phyloP scores from a whole-genome alignment of 2,797 vertebrate species.

The Mareca penelope region DNA sequence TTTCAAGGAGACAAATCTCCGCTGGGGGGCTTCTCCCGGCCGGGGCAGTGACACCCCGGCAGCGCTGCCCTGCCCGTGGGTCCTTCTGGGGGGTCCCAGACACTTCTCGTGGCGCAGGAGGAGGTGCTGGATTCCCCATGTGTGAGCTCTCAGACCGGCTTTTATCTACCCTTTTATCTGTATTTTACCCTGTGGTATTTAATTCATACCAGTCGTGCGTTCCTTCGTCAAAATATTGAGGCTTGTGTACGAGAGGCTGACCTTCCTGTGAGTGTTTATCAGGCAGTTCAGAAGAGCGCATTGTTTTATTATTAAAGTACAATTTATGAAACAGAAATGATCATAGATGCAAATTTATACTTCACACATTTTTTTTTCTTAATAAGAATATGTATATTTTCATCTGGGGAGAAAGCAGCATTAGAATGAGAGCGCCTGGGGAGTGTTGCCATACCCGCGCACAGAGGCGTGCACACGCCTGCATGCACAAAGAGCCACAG shows the following conservation, averaged over 20 bases:
- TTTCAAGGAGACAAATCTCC: background rate
- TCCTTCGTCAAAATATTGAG: background rate
- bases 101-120: background rate
- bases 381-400: constrained; percentile 60
- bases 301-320: constrained; percentile 42
- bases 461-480: background rate
- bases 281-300: background rate
- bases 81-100: background rate
- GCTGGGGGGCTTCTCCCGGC: background rate
- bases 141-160: background rate
- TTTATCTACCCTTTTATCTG: background rate
- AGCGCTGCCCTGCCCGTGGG: background rate
- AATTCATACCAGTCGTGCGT: background rate
- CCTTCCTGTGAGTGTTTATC: background rate
- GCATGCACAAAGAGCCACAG: constrained; percentile 16
- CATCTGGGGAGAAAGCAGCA: constrained; percentile 60
- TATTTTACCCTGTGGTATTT: background rate
- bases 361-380: constrained; percentile 49
- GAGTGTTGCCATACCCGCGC: constrained; percentile 16
- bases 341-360: constrained; percentile 59
- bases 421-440: constrained; percentile 50
- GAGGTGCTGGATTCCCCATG: background rate
- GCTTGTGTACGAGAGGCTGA: background rate
- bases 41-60: background rate
- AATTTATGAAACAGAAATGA: constrained; percentile 50